phyloP scores from a whole-genome alignment of 2,113 vertebrate species.

The Gracilinanus agilis region DNA sequence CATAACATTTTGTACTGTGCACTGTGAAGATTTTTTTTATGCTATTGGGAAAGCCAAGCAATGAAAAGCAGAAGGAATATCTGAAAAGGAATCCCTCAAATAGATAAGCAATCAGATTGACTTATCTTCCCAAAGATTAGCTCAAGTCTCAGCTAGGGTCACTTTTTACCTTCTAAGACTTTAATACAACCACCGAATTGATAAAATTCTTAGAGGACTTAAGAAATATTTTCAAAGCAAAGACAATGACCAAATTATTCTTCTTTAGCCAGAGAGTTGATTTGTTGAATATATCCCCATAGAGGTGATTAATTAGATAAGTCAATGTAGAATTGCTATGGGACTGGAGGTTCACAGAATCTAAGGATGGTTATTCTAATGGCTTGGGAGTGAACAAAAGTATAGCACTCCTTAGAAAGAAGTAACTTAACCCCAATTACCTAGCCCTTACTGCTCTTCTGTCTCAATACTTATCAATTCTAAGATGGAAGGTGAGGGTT shows the following conservation, averaged over 20 bases:
- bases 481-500: no score
- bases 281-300: no score
- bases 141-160: conserved; percentile 6
- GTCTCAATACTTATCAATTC: no score
- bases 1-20: conserved; percentile 26
- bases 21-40: conserved; percentile 17
- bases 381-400: no score
- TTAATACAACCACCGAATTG: neutral
- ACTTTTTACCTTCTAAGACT: conserved; percentile 55
- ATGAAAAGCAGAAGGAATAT: conserved; percentile 54
- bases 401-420: no score
- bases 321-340: no score
- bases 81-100: conserved; percentile 53
- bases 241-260: neutral
- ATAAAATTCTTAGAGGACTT: conserved; percentile 28
- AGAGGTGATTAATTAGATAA: no score
- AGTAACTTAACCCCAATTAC: no score
- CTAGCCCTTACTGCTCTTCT: no score
- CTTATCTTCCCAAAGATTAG: conserved; percentile 45
- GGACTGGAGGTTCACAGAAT: no score
- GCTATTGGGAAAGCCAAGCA: conserved; percentile 37
- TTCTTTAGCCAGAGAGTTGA: no score
- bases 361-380: no score
- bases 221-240: conserved; percentile 26
- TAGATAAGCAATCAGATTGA: conserved; percentile 11